These are phyloP conservation scores for Drosophila recens DNA, from an alignment of 2,888 invertebrate species.

Conservation along the genomic window DNA sequence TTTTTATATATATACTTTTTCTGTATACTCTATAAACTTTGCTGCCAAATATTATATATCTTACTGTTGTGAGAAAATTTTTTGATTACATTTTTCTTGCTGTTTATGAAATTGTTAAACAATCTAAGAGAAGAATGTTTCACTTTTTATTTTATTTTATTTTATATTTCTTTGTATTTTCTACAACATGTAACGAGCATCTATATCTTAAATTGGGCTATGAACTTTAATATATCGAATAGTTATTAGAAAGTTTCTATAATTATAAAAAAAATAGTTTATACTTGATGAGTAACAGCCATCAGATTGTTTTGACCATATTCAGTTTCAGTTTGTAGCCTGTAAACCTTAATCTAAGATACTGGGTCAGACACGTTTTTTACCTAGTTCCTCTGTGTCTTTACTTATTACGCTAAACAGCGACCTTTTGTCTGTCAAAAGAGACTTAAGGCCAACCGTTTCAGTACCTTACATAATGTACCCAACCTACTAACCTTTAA, in stretches of 20 bases:
- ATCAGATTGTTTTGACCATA: background rate
- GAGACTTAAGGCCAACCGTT: background rate
- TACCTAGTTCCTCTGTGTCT: too few species aligned
- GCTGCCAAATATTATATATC: too few species aligned
- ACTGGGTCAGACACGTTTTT: too few species aligned
- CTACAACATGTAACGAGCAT: too few species aligned
- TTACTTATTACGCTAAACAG: background rate
- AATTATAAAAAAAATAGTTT: background rate
- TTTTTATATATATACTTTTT: conserved; percentile 1
- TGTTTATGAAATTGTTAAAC: background rate
- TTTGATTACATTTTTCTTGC: background rate
- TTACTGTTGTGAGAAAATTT: background rate
- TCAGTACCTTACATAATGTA: background rate
- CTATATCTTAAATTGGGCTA: background rate
- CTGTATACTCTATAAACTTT: conserved; percentile 1
- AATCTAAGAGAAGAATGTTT: background rate
- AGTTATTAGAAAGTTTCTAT: background rate
- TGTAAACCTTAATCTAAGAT: too few species aligned
- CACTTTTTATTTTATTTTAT: background rate
- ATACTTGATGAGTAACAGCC: background rate
- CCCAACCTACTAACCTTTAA: too few species aligned
- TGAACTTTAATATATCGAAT: background rate
- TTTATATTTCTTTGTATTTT: too few species aligned
- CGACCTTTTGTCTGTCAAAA: conserved; percentile 5
- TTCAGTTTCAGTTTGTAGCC: background rate